Base-by-base conservation (phyloP, 2,888 invertebrate genomes). In the Rhorus exstirpatorius region DNA sequence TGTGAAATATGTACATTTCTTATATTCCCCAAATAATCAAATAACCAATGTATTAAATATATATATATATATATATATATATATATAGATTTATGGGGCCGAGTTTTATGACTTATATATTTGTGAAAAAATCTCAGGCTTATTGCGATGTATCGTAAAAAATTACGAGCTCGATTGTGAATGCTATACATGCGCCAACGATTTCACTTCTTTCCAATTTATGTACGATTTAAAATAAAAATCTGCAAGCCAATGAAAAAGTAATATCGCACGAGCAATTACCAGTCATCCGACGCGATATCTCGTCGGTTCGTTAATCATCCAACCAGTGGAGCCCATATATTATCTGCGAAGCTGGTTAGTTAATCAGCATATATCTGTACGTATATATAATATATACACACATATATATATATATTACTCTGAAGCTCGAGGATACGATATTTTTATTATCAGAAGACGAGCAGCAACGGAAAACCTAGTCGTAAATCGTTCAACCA, bases 291-390 rank as follows among this genome's bases (percentile, higher is more conserved):
- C 63, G 26, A 63, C 67, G 26, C 49, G 17, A 17, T 67, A 31
- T 49, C 7, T 53, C 24, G 24, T 12, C 53, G 4, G 35, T 60
- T 38, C 17, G 70, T 77, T 68, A 77, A 77, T 70, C 77, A 70
- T 49, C 44, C 44, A 70, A 51, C 38, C 31, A 68, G 24, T 8
- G 77, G 8, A 31, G 44, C 53, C 51, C 65, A 44, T 86, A 83
- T 83, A 80, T 84, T 88, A 86, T 86, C 84, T 83, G 79, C 84
- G 87, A 86, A 86, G 82, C 63, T 77, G 82, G 83, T 83, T 84
- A 82, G 83, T 84, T 84, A 82, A 83, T 74, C 81, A 85, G 70
- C 72, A 61, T 67, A 49, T 31, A 51, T n/a, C n/a, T n/a, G n/a
- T n/a, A n/a, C n/a, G n/a, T n/a, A n/a, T n/a, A n/a, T n/a, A n/a